Base-by-base conservation (phyloP, 35 echinoderm and acorn worm species). In the Strongylocentrotus purpuratus region DNA sequence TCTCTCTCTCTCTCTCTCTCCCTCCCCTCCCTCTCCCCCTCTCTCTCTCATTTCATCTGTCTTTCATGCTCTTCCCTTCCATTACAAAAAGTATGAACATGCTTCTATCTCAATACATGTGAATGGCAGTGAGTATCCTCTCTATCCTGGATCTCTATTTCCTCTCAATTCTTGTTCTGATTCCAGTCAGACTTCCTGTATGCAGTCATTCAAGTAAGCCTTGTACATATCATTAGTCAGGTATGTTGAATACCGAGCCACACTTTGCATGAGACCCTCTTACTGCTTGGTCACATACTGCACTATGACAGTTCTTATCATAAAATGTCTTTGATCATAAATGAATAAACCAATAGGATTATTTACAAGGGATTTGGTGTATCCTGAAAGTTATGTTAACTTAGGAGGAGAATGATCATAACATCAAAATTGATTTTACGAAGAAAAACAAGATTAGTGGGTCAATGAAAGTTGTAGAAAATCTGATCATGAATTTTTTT, bases 91-190 rank as follows among this genome's bases (percentile, higher is more conserved):
- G 28, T 78, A 2, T 28, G 25, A 78, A 8, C 20, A 78, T 78
- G 65, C 65, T 78, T 78, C 0, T 55, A 55, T 55, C 50, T 12
- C 50, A 55, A 78, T 78, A 78, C 65, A 78, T 78, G 20, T 7
- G 18, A 78, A 78, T 78, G 65, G 7, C 65, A 78, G 48, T 32
- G 48, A 31, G n/a, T 58, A 58, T 93, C 91, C 91, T 93, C 48
- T 55, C 45, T 48, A 33, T 45, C 12, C 45, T 89, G 87, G 31
- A 93, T 93, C 91, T 93, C 46, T 32, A 93, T 32, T 93, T 93
- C 91, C 91, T 93, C 91, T 58, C 4, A 55, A 93, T 47, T 89
- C 32, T 93, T 93, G 91, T 93, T 93, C 91, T 93, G 91, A 93
- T 78, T 46, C 78, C 31, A 85, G 94, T 85, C 55, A 94, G 59